A percentile compares a stretch with the other conserved stretches of the same genome.
Conservation (phyloP, 2,113 vertebrate genomes). For the Cichladusa arquata region DNA sequence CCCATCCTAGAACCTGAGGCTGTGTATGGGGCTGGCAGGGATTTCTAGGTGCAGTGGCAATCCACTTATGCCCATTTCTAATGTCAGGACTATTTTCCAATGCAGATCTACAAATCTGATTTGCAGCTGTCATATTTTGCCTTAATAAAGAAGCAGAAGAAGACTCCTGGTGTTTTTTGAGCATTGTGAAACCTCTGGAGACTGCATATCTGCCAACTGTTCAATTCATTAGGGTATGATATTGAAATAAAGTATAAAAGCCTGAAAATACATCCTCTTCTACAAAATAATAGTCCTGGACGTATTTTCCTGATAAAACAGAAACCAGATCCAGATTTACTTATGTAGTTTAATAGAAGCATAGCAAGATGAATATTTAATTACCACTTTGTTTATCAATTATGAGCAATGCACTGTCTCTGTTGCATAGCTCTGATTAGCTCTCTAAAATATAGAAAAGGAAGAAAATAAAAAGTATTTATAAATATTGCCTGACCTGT, state of each 20-base stretch:
- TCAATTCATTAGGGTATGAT: not conserved
- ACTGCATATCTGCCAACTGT: not conserved
- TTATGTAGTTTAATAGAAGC: not conserved
- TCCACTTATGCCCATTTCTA: not conserved
- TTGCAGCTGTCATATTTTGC: not conserved
- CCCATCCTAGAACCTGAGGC: not conserved
- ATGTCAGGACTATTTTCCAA: not conserved
- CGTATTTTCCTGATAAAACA: not conserved
- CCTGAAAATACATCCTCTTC: not conserved
- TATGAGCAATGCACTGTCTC: not conserved
- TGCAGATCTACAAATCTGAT: not conserved
- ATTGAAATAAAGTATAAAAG: not conserved
- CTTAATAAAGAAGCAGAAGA: not conserved
- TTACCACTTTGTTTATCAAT: not conserved
- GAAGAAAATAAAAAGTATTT: not conserved
- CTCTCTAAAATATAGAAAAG: not conserved
- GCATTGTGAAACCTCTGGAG: not conserved
- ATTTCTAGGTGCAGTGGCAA: not conserved
- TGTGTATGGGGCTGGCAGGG: not conserved
- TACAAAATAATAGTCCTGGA: not conserved
- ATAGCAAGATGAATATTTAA: conserved; percentile 4
- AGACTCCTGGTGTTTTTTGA: not conserved
- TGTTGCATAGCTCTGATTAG: not conserved
- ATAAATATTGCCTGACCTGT: not conserved
- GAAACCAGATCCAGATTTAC: not conserved